These are phyloP conservation scores for Rattus rattus DNA, from an alignment of 2,113 vertebrate species.

Conservation along the genomic window DNA sequence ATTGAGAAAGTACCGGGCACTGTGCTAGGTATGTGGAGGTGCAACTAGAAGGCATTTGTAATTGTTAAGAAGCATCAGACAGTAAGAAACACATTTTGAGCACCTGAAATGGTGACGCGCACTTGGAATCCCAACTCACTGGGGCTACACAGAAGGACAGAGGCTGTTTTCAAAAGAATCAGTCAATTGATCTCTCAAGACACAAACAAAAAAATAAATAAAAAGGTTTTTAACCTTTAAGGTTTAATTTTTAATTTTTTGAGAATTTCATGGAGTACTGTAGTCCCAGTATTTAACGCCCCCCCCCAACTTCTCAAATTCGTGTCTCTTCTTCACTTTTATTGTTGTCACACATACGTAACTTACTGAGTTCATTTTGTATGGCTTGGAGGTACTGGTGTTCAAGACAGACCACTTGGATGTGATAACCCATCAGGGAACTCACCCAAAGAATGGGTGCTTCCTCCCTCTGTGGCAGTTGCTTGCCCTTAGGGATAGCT, in stretches of 20 bases:
- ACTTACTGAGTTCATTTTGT: not conserved
- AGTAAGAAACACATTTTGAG: conserved; percentile 2
- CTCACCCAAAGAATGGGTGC: not conserved
- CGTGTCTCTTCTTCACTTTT: not conserved
- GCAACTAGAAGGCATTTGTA: not conserved
- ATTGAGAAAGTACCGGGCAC: not conserved
- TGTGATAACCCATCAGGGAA: not conserved
- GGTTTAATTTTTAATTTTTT: not conserved
- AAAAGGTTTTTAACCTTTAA: not conserved
- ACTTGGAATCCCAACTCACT: not conserved
- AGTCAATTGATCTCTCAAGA: not conserved
- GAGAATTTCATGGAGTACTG: not conserved
- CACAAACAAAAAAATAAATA: not conserved
- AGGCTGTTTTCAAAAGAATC: not conserved
- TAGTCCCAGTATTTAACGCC: not conserved
- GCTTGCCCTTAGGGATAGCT: not conserved
- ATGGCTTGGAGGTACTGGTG: not conserved
- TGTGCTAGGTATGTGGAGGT: not conserved
- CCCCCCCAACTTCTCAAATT: not conserved
- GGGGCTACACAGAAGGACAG: not conserved
- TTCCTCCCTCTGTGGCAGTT: not conserved
- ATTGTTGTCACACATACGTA: not conserved
- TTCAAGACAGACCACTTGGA: not conserved
- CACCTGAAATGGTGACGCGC: not conserved
- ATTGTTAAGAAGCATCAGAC: not conserved